These are phyloP conservation scores for Chrysolina haemoptera DNA, from an alignment of 2,888 invertebrate genomes.

Conservation along the genomic window DNA sequence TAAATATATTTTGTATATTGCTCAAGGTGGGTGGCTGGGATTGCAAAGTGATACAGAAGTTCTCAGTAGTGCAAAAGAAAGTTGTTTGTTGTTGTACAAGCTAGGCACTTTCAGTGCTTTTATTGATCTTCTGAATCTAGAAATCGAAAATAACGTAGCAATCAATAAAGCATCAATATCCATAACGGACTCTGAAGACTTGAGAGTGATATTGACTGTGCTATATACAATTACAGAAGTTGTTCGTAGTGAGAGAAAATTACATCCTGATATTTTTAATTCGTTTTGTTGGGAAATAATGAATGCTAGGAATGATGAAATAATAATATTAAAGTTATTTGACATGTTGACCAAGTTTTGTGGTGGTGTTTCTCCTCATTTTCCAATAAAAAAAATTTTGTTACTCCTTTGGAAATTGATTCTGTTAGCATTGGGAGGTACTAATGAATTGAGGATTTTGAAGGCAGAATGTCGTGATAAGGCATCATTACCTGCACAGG, in stretches of 20 bases:
- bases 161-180: slow-evolving; percentile 85
- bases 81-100: slow-evolving; percentile 90
- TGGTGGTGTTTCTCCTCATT: slow-evolving; percentile 95
- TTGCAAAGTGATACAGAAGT: slow-evolving; percentile 94
- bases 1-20: slow-evolving; percentile 93
- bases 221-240: slow-evolving; percentile 97
- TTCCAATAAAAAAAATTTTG: slow-evolving; percentile 98
- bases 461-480: slow-evolving; percentile 81
- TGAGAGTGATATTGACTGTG: slow-evolving; percentile 93
- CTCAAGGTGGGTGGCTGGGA: slow-evolving; percentile 95
- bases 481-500: slow-evolving; percentile 81
- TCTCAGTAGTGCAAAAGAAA: slow-evolving; percentile 85
- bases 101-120: slow-evolving; percentile 92
- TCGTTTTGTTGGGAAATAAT: slow-evolving; percentile 75
- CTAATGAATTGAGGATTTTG: slow-evolving; percentile 83
- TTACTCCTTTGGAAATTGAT: slow-evolving; percentile 94
- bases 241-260: slow-evolving; percentile 81
- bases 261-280: slow-evolving; percentile 70
- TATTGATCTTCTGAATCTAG: slow-evolving; percentile 93
- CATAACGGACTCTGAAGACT: slow-evolving; percentile 91
- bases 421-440: slow-evolving; percentile 93
- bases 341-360: slow-evolving; percentile 98
- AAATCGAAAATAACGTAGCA: slow-evolving; percentile 87
- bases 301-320: slow-evolving; percentile 81
- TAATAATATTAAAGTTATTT: slow-evolving; percentile 89